A percentile compares a stretch with the other conserved stretches of the same genome.
phyloP scores from a whole-genome alignment of 2,113 vertebrate species.

The Aleadryas rufinucha region DNA sequence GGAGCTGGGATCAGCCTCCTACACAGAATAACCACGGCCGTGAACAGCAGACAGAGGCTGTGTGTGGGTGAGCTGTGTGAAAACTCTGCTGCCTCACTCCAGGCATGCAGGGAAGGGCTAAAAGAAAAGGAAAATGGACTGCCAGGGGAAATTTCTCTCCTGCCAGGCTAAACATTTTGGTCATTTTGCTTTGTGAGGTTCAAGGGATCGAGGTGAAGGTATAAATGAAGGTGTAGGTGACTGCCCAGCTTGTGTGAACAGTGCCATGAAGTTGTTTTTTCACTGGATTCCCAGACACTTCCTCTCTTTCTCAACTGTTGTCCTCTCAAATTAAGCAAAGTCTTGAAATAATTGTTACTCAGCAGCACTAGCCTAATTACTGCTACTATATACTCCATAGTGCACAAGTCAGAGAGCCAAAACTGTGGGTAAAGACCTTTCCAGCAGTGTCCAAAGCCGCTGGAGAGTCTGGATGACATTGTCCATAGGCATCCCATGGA shows the following conservation, averaged over 20 bases:
- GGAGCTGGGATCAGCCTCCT: conserved; percentile 55
- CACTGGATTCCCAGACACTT: background rate
- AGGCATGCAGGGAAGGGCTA: background rate
- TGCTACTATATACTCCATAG: background rate
- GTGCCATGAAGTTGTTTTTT: background rate
- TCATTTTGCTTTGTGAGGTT: background rate
- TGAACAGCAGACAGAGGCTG: background rate
- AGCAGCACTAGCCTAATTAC: background rate
- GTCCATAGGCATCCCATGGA: conserved; percentile 64
- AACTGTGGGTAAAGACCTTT: conserved; percentile 55
- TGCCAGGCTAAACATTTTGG: background rate
- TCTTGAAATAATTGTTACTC: background rate
- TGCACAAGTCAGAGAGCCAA: conserved; percentile 29
- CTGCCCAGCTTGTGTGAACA: background rate
- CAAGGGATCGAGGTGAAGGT: background rate
- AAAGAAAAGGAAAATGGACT: background rate
- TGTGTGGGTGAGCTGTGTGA: conserved; percentile 26
- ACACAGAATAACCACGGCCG: conserved; percentile 6
- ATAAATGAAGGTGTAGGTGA: background rate
- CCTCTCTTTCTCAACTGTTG: background rate
- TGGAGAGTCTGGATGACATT: conserved; percentile 33
- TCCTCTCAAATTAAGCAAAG: background rate
- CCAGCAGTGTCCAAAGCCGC: background rate
- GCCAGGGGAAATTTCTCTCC: background rate
- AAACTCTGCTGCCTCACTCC: conserved; percentile 5